Percentiles rank a stretch among this genome's conserved stretches.
Conservation (phyloP, 2,888 invertebrate genomes). For the Cryptophagus acutangulus region DNA sequence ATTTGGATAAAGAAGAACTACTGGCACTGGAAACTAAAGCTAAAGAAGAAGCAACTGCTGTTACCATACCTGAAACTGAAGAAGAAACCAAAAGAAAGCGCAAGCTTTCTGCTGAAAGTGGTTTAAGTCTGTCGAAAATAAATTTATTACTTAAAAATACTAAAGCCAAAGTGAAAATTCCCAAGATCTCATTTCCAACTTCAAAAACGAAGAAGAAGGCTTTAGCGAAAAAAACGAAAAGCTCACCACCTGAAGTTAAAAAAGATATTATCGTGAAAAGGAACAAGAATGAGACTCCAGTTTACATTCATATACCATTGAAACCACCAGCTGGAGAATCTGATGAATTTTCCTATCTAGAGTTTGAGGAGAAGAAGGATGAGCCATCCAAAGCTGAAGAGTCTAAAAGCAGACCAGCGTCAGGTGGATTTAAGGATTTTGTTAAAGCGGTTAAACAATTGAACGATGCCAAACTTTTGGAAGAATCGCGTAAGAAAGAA, state of each 20-base stretch:
- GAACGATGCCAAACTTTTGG: constrained; percentile 11
- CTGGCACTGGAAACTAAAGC: constrained; percentile 12
- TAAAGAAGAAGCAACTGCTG: constrained; percentile 8
- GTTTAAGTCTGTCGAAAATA: constrained; percentile 33
- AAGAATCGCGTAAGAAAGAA: constrained; percentile 16
- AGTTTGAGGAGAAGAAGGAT: constrained; percentile 33
- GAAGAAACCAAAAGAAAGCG: constrained; percentile 29
- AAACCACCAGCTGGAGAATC: constrained; percentile 44
- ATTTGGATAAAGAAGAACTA: constrained; percentile 43
- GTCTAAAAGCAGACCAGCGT: background rate
- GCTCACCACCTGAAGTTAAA: constrained; percentile 32
- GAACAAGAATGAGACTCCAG: constrained; percentile 32
- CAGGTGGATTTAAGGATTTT: constrained; percentile 1
- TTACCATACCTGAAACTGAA: constrained; percentile 24
- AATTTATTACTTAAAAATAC: constrained; percentile 36
- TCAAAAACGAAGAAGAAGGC: constrained; percentile 14
- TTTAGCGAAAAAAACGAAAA: constrained; percentile 18
- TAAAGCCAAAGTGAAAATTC: constrained; percentile 41
- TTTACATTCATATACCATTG: constrained; percentile 46
- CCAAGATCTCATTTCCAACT: constrained; percentile 28
- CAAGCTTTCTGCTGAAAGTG: constrained; percentile 36
- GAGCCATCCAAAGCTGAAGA: constrained; percentile 8
- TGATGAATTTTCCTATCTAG: constrained; percentile 44
- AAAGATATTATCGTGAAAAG: constrained; percentile 23
- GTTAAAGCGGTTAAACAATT: constrained; percentile 1